These are phyloP conservation scores for Donacobius atricapilla DNA, from an alignment of 2,113 vertebrate genomes.

Conservation along the genomic window DNA sequence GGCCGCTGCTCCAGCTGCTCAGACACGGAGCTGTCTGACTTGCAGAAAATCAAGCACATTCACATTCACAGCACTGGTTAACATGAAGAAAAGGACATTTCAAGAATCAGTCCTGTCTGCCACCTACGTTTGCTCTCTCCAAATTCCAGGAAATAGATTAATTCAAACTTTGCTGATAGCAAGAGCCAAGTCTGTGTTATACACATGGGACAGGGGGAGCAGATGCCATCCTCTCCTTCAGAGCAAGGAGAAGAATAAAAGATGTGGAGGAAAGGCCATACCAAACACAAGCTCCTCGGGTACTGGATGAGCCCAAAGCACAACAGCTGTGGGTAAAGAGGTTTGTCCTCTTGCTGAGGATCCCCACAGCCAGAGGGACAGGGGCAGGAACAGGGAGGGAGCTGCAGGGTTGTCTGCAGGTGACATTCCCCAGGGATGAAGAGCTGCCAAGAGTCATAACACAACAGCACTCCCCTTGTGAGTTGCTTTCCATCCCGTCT, in stretches of 20 bases:
- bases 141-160: neutral
- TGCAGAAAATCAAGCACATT: neutral
- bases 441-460: neutral
- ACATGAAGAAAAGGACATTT: neutral
- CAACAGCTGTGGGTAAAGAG: neutral
- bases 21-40: neutral
- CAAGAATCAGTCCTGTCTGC: neutral
- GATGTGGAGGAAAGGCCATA: neutral
- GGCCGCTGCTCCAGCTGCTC: neutral
- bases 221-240: neutral
- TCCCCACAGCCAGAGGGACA: neutral
- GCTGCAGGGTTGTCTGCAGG: neutral
- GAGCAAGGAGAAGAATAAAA: neutral
- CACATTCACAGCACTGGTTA: neutral
- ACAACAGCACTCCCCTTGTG: neutral
- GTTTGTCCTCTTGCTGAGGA: neutral
- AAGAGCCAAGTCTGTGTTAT: neutral
- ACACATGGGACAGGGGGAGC: rapidly evolving
- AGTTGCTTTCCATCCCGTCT: neutral
- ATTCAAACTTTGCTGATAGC: neutral
- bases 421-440: neutral
- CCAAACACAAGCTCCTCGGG: neutral
- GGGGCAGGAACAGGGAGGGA: rapidly evolving
- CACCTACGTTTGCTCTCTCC: neutral
- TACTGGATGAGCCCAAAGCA: neutral